These are phyloP conservation scores for Chromis chromis DNA, from an alignment of 2,797 vertebrate genomes.

Conservation along the genomic window DNA sequence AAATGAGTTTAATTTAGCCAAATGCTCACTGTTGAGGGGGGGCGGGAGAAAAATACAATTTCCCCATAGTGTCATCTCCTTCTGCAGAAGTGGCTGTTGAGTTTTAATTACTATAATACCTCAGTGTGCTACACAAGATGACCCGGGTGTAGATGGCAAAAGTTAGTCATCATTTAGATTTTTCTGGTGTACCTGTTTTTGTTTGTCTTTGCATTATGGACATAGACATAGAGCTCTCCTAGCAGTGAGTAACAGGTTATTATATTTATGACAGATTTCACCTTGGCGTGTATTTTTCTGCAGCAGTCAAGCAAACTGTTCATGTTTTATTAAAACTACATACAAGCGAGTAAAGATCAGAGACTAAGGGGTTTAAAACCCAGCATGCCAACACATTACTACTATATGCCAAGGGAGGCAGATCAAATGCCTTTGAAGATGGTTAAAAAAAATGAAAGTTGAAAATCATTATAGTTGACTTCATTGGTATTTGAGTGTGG, in stretches of 20 bases:
- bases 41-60: conserved; percentile 70
- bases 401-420: conserved; percentile 76
- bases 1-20: conserved; percentile 87
- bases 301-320: conserved; percentile 65
- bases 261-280: conserved; percentile 71
- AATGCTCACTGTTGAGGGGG: conserved; percentile 66
- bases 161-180: conserved; percentile 51
- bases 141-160: conserved; percentile 61
- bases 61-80: conserved; percentile 84
- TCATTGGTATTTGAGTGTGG: conserved; percentile 70
- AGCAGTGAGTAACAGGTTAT: conserved; percentile 59
- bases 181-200: conserved; percentile 35
- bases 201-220: conserved; percentile 43
- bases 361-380: conserved; percentile 72
- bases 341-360: conserved; percentile 78
- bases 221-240: conserved; percentile 31
- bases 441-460: conserved; percentile 55
- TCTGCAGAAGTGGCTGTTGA: conserved; percentile 79
- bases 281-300: conserved; percentile 74
- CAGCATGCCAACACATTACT: conserved; percentile 77
- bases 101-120: conserved; percentile 85
- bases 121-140: conserved; percentile 72
- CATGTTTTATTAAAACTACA: conserved; percentile 82
- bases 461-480: conserved; percentile 78
- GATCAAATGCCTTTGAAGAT: conserved; percentile 83